A percentile compares a stretch with the other conserved stretches of the same genome.
Evolutionary conservation across 2,888 invertebrate species (phyloP).

Genomic region (Cenopis cana): DNA sequence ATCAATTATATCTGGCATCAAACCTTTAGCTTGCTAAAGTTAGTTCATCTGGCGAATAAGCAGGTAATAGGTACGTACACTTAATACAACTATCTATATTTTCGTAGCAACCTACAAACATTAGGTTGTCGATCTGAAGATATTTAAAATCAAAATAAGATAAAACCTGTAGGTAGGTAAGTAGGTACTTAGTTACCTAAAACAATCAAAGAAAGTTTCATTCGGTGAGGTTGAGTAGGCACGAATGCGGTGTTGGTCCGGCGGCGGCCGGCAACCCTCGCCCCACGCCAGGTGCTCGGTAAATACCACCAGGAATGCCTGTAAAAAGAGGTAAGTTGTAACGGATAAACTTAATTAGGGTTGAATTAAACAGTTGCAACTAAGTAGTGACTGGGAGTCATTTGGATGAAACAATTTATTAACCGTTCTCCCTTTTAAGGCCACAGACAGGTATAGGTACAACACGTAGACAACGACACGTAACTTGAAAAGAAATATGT

Average conservation of each 20-base stretch:
- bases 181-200: too few relatives aligned
- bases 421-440: slow-evolving; percentile 36
- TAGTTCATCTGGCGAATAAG: not conserved
- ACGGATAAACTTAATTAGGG: slow-evolving; percentile 45
- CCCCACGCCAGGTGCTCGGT: slow-evolving; percentile 37
- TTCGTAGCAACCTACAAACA: not conserved
- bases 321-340: slow-evolving; percentile 44
- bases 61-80: too few relatives aligned
- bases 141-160: too few relatives aligned
- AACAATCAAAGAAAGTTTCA: not conserved
- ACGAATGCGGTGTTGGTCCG: slow-evolving; percentile 12
- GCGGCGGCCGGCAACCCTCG: slow-evolving; percentile 27
- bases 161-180: not conserved
- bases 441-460: not conserved
- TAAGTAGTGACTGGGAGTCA: slow-evolving; percentile 34
- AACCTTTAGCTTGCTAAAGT: not conserved
- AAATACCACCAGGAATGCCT: slow-evolving; percentile 37
- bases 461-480: slow-evolving; percentile 3
- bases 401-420: slow-evolving; percentile 39
- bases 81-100: not conserved
- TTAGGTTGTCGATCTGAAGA: not conserved
- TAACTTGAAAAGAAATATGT: slow-evolving; percentile 18
- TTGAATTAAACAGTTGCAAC: slow-evolving; percentile 43
- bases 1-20: not conserved
- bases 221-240: not conserved